Conservation (phyloP, 1,140 invertebrate genomes). For the Plutomurus gul region DNA sequence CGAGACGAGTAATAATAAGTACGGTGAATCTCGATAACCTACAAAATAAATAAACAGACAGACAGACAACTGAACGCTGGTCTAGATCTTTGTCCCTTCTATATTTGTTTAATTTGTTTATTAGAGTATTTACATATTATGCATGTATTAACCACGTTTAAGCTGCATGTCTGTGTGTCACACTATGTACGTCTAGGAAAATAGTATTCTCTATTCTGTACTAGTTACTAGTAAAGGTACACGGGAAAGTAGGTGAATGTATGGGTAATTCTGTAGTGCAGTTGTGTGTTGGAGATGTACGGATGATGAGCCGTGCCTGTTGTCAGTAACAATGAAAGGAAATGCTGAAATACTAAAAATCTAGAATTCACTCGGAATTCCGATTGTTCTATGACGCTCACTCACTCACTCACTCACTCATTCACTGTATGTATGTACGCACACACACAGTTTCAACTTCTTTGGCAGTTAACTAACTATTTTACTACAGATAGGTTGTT, state of each 20-base stretch:
- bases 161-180: no score
- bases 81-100: no score
- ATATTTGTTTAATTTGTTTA: no score
- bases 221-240: no score
- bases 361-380: slow-evolving; percentile 7
- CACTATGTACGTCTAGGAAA: no score
- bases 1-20: background rate
- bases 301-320: background rate
- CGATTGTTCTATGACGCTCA: background rate
- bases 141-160: no score
- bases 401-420: background rate
- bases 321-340: slow-evolving; percentile 18
- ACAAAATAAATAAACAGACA: background rate
- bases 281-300: background rate
- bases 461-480: no score
- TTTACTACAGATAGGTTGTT: no score
- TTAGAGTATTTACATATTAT: background rate
- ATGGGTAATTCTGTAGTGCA: no score
- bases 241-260: slow-evolving; percentile 29
- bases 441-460: background rate
- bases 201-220: no score
- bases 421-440: background rate
- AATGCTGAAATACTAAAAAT: slow-evolving; percentile 18
- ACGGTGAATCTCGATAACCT: background rate
- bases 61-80: background rate